phyloP scores from a whole-genome alignment of 2,113 vertebrate genomes.

The Seriola quinqueradiata region DNA sequence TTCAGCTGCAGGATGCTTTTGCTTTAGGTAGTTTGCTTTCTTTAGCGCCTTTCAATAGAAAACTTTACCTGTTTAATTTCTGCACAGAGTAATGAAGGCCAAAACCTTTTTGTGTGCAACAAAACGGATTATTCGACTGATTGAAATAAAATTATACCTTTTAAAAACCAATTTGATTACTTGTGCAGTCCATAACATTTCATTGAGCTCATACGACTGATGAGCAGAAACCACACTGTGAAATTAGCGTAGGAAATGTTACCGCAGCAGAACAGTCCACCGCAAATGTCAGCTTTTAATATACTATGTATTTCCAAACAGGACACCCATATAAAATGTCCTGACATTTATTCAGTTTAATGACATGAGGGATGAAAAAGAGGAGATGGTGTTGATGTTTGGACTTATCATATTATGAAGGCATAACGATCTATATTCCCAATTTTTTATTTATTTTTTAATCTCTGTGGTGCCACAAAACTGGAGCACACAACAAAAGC shows the following conservation, averaged over 20 bases:
- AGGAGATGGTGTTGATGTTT: conserved; percentile 31
- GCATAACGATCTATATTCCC: conserved; percentile 49
- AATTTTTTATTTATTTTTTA: conserved; percentile 67
- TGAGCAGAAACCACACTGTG: background rate
- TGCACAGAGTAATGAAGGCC: background rate
- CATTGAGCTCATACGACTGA: background rate
- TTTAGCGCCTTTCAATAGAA: background rate
- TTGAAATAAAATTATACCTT: conserved; percentile 17
- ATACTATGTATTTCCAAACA: background rate
- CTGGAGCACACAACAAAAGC: conserved; percentile 69
- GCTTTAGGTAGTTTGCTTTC: background rate
- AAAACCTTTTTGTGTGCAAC: background rate
- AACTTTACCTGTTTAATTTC: background rate
- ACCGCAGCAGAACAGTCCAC: background rate
- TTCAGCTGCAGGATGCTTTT: conserved; percentile 9
- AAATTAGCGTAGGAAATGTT: conserved; percentile 20
- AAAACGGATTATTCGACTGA: conserved; percentile 6
- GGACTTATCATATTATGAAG: conserved; percentile 35
- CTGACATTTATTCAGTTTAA: conserved; percentile 13
- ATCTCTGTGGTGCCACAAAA: conserved; percentile 63
- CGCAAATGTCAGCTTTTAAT: background rate
- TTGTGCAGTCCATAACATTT: background rate
- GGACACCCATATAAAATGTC: conserved; percentile 3
- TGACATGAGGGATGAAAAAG: background rate
- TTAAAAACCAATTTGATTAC: conserved; percentile 25